Evolutionary conservation across 2,888 invertebrate species (phyloP), one percentile per base, ranked within the genome.

Genomic region (Aphodius sticticus): DNA sequence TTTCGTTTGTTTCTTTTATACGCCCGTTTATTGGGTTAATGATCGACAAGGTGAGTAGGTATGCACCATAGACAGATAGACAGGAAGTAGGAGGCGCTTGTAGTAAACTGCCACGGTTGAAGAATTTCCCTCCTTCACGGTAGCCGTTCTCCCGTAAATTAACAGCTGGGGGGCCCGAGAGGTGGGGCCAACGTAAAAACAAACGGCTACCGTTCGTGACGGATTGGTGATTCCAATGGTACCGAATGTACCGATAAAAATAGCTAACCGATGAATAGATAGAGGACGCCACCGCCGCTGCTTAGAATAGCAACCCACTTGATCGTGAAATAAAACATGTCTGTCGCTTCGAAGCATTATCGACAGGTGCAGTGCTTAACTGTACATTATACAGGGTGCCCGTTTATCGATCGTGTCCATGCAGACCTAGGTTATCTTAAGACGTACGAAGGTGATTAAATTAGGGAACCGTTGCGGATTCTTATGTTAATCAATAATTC

Each of bases 131-230:
- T 12, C 53, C 9, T 53, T 53, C 53, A 53, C 53, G 53, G 53
- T 53, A 53, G 53, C 53, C 53, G 53, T 53, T 53, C 53, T 53
- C 53, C 53, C 53, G 53, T 53, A 53, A 53, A 53, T 53, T 53
- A 53, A 53, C 53, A 53, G 53, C 53, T 53, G 53, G 53, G 53
- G 53, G 53, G 53, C 53, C 53, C 26, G 26, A 2, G 53, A 53
- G 53, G 53, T 53, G 53, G 53, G 53, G 53, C 53, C 53, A 53
- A 53, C 53, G 53, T 53, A 53, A 53, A 53, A 53, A 53, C 4
- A 53, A 53, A 53, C 53, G 53, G 53, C 53, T 53, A 53, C 53
- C 53, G 53, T 53, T 53, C 53, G 53, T 12, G 53, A 53, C 53
- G 53, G 53, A 53, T 53, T 53, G 53, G 53, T 53, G 53, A 53